Evolutionary conservation across 2,797 vertebrate species (phyloP).

Genomic region (Paguma larvata): DNA sequence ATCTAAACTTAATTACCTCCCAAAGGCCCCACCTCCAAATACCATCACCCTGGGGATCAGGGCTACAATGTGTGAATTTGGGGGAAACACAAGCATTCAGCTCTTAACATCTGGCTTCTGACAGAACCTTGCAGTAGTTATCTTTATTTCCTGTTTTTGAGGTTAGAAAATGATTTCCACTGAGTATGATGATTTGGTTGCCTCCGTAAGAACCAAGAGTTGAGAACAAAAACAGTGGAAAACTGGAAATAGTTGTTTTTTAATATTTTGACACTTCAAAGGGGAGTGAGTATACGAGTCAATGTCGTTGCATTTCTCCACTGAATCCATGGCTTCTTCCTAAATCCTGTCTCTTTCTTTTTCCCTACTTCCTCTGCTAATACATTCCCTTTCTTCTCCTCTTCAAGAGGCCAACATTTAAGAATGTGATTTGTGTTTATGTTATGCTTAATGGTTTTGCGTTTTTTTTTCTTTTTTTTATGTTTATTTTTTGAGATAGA

Average conservation of each 20-base stretch:
- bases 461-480: not conserved
- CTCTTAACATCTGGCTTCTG: not conserved
- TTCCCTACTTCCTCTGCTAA: not conserved
- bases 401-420: not conserved
- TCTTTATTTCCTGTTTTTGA: not conserved
- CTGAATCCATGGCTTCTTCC: not conserved
- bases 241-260: not conserved
- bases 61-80: not conserved
- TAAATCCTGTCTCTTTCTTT: not conserved
- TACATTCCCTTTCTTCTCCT: not conserved
- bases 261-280: not conserved
- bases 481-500: too few relatives aligned
- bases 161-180: slow-evolving; percentile 47
- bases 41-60: not conserved
- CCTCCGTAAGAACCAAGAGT: not conserved
- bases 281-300: not conserved
- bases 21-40: not conserved
- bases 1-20: not conserved
- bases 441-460: not conserved
- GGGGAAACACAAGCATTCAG: not conserved
- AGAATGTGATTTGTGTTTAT: not conserved
- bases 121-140: not conserved
- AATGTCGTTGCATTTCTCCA: not conserved
- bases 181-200: not conserved
- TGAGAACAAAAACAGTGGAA: slow-evolving; percentile 19